These are phyloP conservation scores for Mylabris sibirica DNA, from an alignment of 2,888 invertebrate species.

Conservation along the genomic window DNA sequence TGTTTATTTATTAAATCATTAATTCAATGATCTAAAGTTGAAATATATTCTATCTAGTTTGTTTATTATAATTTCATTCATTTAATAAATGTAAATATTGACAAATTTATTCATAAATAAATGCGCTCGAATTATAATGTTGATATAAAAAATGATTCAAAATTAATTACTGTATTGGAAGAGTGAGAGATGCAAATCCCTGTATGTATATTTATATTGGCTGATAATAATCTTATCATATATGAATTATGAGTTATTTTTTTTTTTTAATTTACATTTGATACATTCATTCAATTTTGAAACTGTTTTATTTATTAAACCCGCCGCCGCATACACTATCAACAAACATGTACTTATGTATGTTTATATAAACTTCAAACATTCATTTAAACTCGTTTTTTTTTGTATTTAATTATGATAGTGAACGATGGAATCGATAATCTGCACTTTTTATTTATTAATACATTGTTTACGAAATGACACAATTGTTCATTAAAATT, in stretches of 20 bases:
- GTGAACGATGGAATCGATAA: neutral
- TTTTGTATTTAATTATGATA: neutral
- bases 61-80: neutral
- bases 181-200: neutral
- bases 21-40: neutral
- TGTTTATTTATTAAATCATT: neutral
- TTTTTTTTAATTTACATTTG: conserved; percentile 50
- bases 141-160: neutral
- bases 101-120: neutral
- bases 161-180: no score
- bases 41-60: neutral
- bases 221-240: neutral
- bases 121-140: neutral
- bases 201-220: neutral
- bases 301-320: neutral
- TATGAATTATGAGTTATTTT: conserved; percentile 34
- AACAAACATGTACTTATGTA: neutral
- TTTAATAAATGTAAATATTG: neutral
- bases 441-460: neutral
- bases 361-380: neutral
- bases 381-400: neutral
- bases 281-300: conserved; percentile 13
- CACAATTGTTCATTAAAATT: neutral
- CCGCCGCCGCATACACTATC: neutral
- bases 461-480: neutral